These are phyloP conservation scores for Cheilosia urbana DNA, from an alignment of 2,888 invertebrate genomes.

Conservation along the genomic window DNA sequence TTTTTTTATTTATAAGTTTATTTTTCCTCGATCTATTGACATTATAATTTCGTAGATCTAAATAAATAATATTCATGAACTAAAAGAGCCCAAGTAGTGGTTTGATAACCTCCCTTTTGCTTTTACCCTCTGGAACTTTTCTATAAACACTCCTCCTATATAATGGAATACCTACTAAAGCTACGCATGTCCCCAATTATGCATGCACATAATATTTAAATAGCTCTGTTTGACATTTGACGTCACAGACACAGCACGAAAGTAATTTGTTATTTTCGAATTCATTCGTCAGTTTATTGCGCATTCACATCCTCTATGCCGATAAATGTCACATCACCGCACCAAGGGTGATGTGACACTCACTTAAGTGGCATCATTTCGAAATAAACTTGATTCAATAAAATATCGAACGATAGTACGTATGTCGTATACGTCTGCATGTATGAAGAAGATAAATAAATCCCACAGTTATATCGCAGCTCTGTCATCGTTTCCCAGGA, in stretches of 20 bases:
- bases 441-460: not conserved
- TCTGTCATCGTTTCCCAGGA: not conserved
- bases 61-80: no score
- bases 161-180: not conserved
- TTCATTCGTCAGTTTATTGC: constrained; percentile 45
- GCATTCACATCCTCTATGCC: constrained; percentile 5
- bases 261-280: constrained; percentile 64
- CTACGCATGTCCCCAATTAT: constrained; percentile 81
- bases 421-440: not conserved
- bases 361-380: constrained; percentile 83
- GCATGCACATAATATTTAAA: constrained; percentile 75
- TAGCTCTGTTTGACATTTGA: constrained; percentile 49
- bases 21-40: no score
- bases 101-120: no score
- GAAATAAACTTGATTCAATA: constrained; percentile 84
- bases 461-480: constrained; percentile 1
- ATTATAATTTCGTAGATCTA: no score
- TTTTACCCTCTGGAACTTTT: no score
- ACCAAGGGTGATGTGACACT: constrained; percentile 26
- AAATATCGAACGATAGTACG: constrained; percentile 76
- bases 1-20: no score
- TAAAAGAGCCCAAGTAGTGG: no score
- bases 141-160: no score
- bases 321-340: constrained; percentile 22
- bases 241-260: constrained; percentile 54